Evolutionary conservation across 2,888 invertebrate genomes (phyloP).

Genomic region (Ennomos erosarius): DNA sequence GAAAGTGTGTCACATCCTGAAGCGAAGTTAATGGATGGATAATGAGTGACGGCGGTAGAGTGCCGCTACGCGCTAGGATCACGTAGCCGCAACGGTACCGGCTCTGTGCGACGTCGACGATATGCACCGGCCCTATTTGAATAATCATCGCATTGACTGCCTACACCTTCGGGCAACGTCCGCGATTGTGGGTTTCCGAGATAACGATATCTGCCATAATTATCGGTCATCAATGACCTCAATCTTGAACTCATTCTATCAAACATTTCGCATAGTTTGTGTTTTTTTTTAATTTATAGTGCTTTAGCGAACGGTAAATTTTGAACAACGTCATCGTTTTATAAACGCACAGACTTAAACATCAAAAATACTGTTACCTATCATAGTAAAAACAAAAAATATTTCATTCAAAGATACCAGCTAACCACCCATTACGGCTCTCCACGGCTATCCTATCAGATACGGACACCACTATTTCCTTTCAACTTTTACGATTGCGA

Average conservation of each 20-base stretch:
- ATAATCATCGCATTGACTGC: conserved; percentile 66
- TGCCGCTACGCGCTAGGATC: conserved; percentile 72
- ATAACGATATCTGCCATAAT: conserved; percentile 48
- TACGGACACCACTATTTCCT: conserved; percentile 40
- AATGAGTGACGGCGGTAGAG: conserved; percentile 59
- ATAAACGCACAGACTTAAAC: conserved; percentile 6
- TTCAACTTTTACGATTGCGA: conserved; percentile 44
- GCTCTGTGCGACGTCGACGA: conserved; percentile 36
- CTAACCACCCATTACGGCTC: conserved; percentile 22
- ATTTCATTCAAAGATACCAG: conserved; percentile 28
- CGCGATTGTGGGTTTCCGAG: conserved; percentile 53
- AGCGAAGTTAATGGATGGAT: conserved; percentile 65
- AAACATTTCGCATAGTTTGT: conserved; percentile 15
- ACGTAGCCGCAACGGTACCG: conserved; percentile 76
- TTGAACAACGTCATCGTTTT: conserved; percentile 14
- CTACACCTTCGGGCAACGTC: conserved; percentile 46
- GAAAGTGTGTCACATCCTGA: conserved; percentile 76
- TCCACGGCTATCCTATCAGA: conserved; percentile 33
- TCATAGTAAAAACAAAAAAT: conserved; percentile 22
- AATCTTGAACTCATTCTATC: conserved; percentile 12
- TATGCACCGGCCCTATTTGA: conserved; percentile 70
- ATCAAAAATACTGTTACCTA: conserved; percentile 9
- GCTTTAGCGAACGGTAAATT: conserved; percentile 13
- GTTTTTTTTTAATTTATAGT: conserved; percentile 20
- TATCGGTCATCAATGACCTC: conserved; percentile 27